A percentile compares a stretch with the other conserved stretches of the same genome.
These are phyloP conservation scores for Kradibia gibbosae DNA, from an alignment of 1,140 invertebrate species.

Conservation along the genomic window DNA sequence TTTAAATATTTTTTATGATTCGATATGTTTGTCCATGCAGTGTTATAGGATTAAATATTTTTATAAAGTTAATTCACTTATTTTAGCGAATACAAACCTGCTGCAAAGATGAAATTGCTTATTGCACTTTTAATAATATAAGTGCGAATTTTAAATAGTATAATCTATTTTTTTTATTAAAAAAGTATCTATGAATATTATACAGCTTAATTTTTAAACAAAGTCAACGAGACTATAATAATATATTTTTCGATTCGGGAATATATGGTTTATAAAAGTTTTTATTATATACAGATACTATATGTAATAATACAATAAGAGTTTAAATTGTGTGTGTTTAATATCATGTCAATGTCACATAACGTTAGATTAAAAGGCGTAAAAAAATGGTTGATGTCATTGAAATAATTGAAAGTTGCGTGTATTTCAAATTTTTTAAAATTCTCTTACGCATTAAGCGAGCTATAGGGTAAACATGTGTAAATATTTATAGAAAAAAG, in stretches of 20 bases:
- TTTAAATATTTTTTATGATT: neutral
- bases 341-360: no score
- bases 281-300: no score
- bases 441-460: no score
- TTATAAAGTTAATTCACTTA: slow-evolving; percentile 4
- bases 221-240: neutral
- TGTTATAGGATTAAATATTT: slow-evolving; percentile 1
- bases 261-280: no score
- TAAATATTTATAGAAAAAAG: slow-evolving; percentile 7
- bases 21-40: slow-evolving; percentile 30
- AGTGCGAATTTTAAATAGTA: neutral
- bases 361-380: no score
- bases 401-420: no score
- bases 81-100: neutral
- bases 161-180: neutral
- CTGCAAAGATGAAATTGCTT: neutral
- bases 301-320: no score
- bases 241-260: no score
- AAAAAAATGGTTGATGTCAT: no score
- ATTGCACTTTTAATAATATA: neutral
- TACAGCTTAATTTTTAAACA: neutral
- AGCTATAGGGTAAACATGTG: neutral
- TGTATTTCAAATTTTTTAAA: no score
- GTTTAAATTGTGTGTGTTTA: no score
- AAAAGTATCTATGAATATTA: neutral